phyloP scores from a whole-genome alignment of 2,888 invertebrate genomes.

The Arge pagana region DNA sequence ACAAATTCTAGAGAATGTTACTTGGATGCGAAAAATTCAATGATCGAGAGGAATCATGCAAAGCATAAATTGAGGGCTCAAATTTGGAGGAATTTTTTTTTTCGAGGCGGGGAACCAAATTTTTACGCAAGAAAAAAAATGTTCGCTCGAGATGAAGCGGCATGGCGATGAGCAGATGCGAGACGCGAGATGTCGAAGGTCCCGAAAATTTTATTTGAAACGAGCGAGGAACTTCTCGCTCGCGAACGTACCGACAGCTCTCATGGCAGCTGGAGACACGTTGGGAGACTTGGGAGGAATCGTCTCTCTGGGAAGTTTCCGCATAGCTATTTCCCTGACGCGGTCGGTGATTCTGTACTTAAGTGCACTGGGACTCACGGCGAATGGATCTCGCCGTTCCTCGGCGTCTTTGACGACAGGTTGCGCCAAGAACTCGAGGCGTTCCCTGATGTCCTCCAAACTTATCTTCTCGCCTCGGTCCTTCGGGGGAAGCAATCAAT shows the following conservation, averaged over 20 bases:
- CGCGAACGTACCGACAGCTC: conserved; percentile 27
- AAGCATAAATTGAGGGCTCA: no score
- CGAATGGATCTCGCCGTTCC: conserved; percentile 33
- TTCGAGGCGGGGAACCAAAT: no score
- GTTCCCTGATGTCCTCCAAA: conserved; percentile 26
- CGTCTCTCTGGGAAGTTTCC: conserved; percentile 13
- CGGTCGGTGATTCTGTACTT: conserved; percentile 35
- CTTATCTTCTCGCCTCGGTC: conserved; percentile 30
- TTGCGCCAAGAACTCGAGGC: conserved; percentile 33
- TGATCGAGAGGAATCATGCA: no score
- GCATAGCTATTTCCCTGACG: conserved; percentile 30
- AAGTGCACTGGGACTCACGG: conserved; percentile 38
- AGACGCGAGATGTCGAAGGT: no score
- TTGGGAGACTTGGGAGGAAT: conserved; percentile 32
- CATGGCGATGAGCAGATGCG: no score
- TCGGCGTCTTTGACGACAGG: conserved; percentile 29
- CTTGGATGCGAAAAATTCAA: no score
- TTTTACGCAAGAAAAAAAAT: no score
- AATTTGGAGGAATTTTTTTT: no score
- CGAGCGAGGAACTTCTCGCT: background rate
- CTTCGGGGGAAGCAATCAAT: background rate
- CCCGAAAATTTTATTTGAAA: background rate
- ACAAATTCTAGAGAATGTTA: no score
- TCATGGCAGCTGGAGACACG: conserved; percentile 38
- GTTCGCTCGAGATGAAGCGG: no score